Conservation (phyloP, 2,888 invertebrate species). For the Alentia gelatinosa region DNA sequence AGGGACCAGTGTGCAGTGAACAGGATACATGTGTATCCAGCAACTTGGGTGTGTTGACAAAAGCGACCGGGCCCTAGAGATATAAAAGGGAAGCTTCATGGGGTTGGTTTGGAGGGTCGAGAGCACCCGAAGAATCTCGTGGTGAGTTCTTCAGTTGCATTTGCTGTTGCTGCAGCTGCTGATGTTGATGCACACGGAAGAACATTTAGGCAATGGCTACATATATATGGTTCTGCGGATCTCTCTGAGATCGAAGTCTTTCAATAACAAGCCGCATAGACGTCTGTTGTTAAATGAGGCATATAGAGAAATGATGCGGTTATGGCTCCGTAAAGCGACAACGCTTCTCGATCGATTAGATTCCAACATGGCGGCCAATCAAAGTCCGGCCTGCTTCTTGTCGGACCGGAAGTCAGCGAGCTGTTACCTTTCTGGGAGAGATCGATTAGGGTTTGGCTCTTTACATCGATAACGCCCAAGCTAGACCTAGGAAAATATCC, state of each 20-base stretch:
- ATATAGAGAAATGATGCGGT: not conserved
- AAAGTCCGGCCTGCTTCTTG: not conserved
- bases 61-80: not conserved
- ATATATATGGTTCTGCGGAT: not conserved
- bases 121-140: no score
- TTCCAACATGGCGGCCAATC: constrained; percentile 14
- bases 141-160: no score
- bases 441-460: constrained; percentile 13
- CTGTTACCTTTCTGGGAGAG: constrained; percentile 13
- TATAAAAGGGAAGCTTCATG: not conserved
- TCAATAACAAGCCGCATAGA: not conserved
- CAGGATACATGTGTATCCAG: not conserved
- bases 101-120: no score
- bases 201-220: not conserved
- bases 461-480: constrained; percentile 15
- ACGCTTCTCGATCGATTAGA: constrained; percentile 32
- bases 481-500: not conserved
- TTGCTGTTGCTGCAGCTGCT: not conserved
- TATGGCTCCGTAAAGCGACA: not conserved
- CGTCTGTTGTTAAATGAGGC: constrained; percentile 38
- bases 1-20: not conserved
- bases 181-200: not conserved
- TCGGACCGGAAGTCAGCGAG: not conserved
- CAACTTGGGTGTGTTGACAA: not conserved
- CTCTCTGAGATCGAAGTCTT: not conserved